Evolutionary conservation across 2,113 vertebrate species (phyloP).

Genomic region (Prolemur simus): DNA sequence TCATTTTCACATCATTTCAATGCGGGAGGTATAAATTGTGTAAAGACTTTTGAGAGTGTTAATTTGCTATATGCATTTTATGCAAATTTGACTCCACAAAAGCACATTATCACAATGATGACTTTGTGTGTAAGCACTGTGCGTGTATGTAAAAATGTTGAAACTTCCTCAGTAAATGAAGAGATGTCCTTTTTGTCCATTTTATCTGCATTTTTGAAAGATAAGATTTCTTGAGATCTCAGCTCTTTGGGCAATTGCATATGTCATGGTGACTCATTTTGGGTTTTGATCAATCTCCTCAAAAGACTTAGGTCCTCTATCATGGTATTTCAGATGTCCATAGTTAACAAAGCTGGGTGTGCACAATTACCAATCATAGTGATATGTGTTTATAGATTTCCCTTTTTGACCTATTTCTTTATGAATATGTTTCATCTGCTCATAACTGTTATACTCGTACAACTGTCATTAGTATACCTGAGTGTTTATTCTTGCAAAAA

Average conservation of each 20-base stretch:
- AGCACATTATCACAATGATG: neutral
- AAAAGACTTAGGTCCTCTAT: neutral
- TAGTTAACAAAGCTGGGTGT: neutral
- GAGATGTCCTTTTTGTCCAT: neutral
- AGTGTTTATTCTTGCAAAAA: neutral
- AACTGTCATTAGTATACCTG: neutral
- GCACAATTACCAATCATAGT: neutral
- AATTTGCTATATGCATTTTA: no score
- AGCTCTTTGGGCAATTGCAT: neutral
- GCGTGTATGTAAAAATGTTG: neutral
- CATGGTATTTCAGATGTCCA: neutral
- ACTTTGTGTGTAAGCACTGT: neutral
- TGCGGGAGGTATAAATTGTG: neutral
- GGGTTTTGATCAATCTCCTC: neutral
- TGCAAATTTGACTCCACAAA: neutral
- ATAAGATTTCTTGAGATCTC: neutral
- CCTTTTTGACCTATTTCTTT: neutral
- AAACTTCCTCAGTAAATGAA: neutral
- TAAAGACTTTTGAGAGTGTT: neutral
- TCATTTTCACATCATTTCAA: neutral
- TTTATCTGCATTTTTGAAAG: neutral
- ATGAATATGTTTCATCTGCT: neutral
- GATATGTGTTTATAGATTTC: neutral
- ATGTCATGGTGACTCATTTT: neutral
- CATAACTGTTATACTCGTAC: neutral